Evolutionary conservation across 1,140 invertebrate genomes (phyloP).

Genomic region (Phocides pigmalion): DNA sequence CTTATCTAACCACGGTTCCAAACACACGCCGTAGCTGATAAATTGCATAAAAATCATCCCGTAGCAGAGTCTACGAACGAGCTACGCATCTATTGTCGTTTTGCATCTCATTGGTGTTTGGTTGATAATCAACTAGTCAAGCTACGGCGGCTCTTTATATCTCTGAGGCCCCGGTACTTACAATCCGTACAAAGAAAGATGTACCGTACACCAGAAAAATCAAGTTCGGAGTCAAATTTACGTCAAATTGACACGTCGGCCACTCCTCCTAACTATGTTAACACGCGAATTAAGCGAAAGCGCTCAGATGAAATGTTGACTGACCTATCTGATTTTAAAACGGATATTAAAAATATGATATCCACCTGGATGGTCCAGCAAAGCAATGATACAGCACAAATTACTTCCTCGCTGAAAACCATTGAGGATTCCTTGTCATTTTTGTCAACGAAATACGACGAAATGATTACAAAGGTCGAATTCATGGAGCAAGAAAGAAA

Average conservation of each 20-base stretch:
- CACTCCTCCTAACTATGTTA: constrained; percentile 12
- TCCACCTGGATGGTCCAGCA: constrained; percentile 18
- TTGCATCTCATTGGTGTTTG: too few species aligned
- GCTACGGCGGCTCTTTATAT: too few species aligned
- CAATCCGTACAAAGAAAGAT: neutral
- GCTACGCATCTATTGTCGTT: too few species aligned
- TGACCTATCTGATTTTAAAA: constrained; percentile 30
- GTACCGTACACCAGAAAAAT: constrained; percentile 7
- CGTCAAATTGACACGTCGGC: neutral
- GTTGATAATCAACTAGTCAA: too few species aligned
- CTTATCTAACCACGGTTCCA: too few species aligned
- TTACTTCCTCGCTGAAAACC: constrained; percentile 25
- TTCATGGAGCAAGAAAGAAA: constrained; percentile 8
- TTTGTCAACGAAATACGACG: constrained; percentile 23
- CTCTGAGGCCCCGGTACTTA: too few species aligned
- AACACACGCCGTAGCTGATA: too few species aligned
- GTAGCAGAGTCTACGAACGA: too few species aligned
- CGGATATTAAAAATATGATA: constrained; percentile 21
- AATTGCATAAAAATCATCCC: too few species aligned
- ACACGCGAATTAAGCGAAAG: constrained; percentile 22
- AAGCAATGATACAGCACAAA: constrained; percentile 19
- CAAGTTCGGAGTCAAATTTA: constrained; percentile 12
- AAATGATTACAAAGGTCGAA: constrained; percentile 12
- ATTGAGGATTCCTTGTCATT: constrained; percentile 33
- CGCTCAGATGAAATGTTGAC: constrained; percentile 25